phyloP scores from a whole-genome alignment of 2,888 invertebrate genomes.

The Caenorhabditis doughertyi region DNA sequence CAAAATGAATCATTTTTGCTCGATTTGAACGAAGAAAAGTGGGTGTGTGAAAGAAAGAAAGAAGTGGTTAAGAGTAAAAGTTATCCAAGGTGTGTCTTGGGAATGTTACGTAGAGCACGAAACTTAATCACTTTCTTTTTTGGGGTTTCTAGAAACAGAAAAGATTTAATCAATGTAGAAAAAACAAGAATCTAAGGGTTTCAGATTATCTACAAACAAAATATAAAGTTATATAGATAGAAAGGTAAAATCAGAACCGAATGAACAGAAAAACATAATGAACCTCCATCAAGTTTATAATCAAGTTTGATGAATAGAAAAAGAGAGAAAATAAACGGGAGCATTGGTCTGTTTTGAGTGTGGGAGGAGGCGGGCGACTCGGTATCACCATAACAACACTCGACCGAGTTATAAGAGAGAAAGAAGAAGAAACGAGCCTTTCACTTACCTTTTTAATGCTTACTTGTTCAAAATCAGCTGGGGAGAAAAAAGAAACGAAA shows the following conservation, averaged over 20 bases:
- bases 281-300: no score
- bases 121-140: background rate
- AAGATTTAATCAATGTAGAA: no score
- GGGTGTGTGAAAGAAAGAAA: conserved; percentile 1
- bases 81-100: conserved; percentile 14
- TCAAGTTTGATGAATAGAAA: background rate
- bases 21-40: no score
- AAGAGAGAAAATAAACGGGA: background rate
- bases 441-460: background rate
- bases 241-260: no score
- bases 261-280: no score
- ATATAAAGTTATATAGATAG: no score
- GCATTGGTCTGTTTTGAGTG: background rate
- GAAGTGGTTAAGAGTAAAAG: background rate
- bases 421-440: background rate
- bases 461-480: conserved; percentile 35
- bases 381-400: conserved; percentile 13
- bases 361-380: background rate
- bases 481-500: background rate
- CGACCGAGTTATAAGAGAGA: background rate
- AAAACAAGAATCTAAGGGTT: no score
- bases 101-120: conserved; percentile 19
- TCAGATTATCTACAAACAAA: no score
- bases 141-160: no score
- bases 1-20: background rate